phyloP scores from a whole-genome alignment of 2,797 vertebrate genomes.

The Cyprinodon diabolis region DNA sequence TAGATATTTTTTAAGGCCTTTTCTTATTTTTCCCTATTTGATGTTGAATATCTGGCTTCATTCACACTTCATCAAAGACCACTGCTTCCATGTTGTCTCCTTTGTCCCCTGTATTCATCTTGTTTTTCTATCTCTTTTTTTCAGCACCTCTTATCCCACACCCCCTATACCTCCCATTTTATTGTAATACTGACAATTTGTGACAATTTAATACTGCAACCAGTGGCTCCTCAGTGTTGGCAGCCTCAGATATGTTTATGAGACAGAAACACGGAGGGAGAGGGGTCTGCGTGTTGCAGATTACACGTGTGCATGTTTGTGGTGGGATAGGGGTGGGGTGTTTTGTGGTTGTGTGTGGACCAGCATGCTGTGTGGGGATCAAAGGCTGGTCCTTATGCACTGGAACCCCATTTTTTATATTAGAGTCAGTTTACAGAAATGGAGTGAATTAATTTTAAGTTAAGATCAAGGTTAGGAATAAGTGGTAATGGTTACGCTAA shows the following conservation, averaged over 20 bases:
- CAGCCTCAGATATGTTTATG: slow-evolving; percentile 39
- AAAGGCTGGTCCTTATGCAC: no score
- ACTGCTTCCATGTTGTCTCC: slow-evolving; percentile 5
- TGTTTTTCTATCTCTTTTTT: slow-evolving; percentile 4
- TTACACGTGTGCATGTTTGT: slow-evolving; percentile 17
- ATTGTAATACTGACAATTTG: slow-evolving; percentile 35
- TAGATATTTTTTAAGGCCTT: background rate
- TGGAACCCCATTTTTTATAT: no score
- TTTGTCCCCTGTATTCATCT: background rate
- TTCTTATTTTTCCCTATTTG: slow-evolving; percentile 28
- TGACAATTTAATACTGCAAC: slow-evolving; percentile 54
- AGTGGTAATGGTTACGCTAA: no score
- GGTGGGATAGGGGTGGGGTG: slow-evolving; percentile 63
- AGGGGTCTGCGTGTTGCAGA: slow-evolving; percentile 15
- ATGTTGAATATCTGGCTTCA: slow-evolving; percentile 19
- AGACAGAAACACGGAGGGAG: slow-evolving; percentile 20
- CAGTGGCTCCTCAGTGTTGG: slow-evolving; percentile 48
- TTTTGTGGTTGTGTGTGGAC: slow-evolving; percentile 36
- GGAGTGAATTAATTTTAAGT: no score
- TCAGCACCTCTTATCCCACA: background rate
- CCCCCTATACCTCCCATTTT: background rate
- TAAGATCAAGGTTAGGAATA: no score
- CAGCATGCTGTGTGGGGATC: no score
- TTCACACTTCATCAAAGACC: slow-evolving; percentile 1
- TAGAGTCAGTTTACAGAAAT: no score